A percentile compares a stretch with the other conserved stretches of the same genome.
Conservation (phyloP, 1,140 invertebrate species). For the Lepidurus apus region DNA sequence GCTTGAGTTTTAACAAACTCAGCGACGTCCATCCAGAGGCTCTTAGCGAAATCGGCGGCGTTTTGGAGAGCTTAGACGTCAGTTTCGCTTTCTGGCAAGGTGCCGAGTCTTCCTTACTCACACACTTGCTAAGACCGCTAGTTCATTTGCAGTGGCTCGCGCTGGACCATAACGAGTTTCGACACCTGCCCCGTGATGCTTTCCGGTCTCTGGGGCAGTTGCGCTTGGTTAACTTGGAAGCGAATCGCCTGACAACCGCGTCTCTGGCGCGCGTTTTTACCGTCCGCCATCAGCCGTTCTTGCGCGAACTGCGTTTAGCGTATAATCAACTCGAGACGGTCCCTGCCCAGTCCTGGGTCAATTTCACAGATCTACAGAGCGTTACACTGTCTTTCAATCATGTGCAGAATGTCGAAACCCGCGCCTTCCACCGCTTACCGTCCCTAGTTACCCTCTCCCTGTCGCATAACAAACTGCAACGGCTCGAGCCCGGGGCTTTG, state of each 20-base stretch:
- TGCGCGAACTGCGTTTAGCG: slow-evolving; percentile 68
- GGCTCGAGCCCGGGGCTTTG: slow-evolving; percentile 55
- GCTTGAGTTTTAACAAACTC: slow-evolving; percentile 80
- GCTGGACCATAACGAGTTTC: slow-evolving; percentile 80
- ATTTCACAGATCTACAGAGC: slow-evolving; percentile 58
- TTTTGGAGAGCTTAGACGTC: slow-evolving; percentile 74
- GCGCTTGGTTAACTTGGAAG: slow-evolving; percentile 78
- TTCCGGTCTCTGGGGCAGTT: slow-evolving; percentile 61
- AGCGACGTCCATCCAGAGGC: slow-evolving; percentile 67
- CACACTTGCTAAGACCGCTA: slow-evolving; percentile 62
- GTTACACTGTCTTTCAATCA: slow-evolving; percentile 65
- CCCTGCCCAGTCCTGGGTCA: slow-evolving; percentile 55
- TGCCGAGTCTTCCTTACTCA: slow-evolving; percentile 67
- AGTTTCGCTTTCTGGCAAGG: slow-evolving; percentile 62
- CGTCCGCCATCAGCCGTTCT: slow-evolving; percentile 60
- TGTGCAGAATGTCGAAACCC: slow-evolving; percentile 52
- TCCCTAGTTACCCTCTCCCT: slow-evolving; percentile 63
- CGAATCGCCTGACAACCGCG: slow-evolving; percentile 62
- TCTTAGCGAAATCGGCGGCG: slow-evolving; percentile 63
- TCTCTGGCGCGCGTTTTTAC: slow-evolving; percentile 60
- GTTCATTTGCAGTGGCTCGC: slow-evolving; percentile 73
- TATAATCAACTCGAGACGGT: slow-evolving; percentile 63
- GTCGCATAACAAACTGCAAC: slow-evolving; percentile 44
- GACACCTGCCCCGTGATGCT: slow-evolving; percentile 56
- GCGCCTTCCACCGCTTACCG: slow-evolving; percentile 60